Evolutionary conservation across 2,888 invertebrate species (phyloP), one percentile per base, ranked within the genome.

Genomic region (Leptura quadrifasciata): DNA sequence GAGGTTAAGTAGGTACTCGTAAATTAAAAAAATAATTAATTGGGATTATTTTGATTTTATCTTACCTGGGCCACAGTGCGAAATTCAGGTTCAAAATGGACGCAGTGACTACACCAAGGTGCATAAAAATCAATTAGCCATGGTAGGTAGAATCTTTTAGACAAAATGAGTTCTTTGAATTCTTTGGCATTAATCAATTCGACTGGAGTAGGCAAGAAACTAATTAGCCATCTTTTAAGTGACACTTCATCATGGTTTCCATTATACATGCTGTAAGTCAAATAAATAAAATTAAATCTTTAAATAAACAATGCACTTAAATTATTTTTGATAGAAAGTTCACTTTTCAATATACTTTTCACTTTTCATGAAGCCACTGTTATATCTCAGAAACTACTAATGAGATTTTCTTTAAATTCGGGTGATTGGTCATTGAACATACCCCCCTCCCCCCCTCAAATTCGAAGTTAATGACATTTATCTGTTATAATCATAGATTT

Each of bases 51-150:
- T 21, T 54, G 21, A 58, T 65, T 47, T 52, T 27, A n/a, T 70
- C 75, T 76, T 79, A 84, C 82, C 72, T 81, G 76, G 63, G 94
- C 93, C 63, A 93, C 91, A 80, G 90, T 89, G 80, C 93, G 91
- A 88, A 93, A 94, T 79, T 93, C 92, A 1, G 94, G 94, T 76
- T 93, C 93, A 86, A 95, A 93, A 77, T 90, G 90, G 78, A 92
- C 91, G 84, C 94, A 94, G 82, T 91, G 91, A 18, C 90, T 90
- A 85, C 92, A 92, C 93, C 94, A 94, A 0, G 94, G 93, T 17
- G 93, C 93, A 86, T 91, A 94, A 87, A 93, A 95, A 88, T 94
- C 93, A 1, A 94, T 90, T 52, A 94, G 84, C 91, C 92, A 93
- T 0, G 91, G 89, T 63, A 85, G 64, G 8, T 82, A 73, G 72